Percentiles rank a stretch among this genome's conserved stretches.
Evolutionary conservation across 2,888 invertebrate genomes (phyloP).

Genomic region (Diachrysia chrysitis): DNA sequence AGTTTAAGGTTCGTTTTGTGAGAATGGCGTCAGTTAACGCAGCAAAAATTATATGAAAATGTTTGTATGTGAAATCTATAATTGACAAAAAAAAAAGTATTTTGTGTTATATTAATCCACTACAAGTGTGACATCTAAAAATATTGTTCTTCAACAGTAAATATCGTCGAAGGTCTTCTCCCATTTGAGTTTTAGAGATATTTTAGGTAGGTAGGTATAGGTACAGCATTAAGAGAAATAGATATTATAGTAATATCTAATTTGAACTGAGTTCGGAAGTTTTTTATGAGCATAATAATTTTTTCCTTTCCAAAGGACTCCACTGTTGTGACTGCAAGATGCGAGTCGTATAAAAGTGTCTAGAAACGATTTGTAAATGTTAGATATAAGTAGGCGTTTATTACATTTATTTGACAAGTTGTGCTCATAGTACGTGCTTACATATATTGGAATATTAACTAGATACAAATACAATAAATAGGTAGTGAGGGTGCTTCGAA

Average conservation of each 20-base stretch:
- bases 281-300: conserved; percentile 76
- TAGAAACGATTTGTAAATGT: conserved; percentile 72
- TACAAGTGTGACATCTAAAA: conserved; percentile 86
- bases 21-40: conserved; percentile 63
- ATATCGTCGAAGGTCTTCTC: conserved; percentile 75
- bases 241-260: conserved; percentile 71
- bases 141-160: conserved; percentile 83
- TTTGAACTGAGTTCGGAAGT: conserved; percentile 79
- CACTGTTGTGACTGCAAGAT: conserved; percentile 67
- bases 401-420: conserved; percentile 76
- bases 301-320: conserved; percentile 65
- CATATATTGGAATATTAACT: conserved; percentile 74
- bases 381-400: conserved; percentile 69
- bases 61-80: conserved; percentile 67
- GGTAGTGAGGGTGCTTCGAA: conserved; percentile 72
- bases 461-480: conserved; percentile 69
- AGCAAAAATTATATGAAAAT: conserved; percentile 73
- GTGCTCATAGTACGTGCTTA: conserved; percentile 80
- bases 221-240: conserved; percentile 68
- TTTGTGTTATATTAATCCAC: conserved; percentile 67
- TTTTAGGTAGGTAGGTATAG: conserved; percentile 68
- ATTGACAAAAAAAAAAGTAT: conserved; percentile 73
- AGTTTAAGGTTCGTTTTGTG: conserved; percentile 59
- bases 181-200: conserved; percentile 76
- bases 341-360: conserved; percentile 72